Evolutionary conservation across 2,797 vertebrate species (phyloP), one percentile per base, ranked within the genome.

Genomic region (Crocidura indochinensis): DNA sequence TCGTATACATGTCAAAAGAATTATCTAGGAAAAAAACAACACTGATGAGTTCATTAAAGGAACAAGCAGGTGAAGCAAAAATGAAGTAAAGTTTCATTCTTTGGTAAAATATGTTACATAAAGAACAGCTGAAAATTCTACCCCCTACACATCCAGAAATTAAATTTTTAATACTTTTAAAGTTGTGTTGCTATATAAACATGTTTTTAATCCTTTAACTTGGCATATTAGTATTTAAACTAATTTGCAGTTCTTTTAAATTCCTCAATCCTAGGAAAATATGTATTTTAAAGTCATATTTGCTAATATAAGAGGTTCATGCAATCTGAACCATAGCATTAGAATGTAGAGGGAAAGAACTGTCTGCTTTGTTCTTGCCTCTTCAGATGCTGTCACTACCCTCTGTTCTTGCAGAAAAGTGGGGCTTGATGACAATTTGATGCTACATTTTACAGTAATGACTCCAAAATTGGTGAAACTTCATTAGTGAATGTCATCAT

Each of bases 1-100:
- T 83, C 93, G 83, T 26, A 53, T 17, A 83, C 56, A 83, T 94
- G 77, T 85, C 56, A 60, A 89, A 93, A 77, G 87, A 83, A 84
- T 46, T 49, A 88, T 92, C 64, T 83, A 87, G 53, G 62, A 65
- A 29, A 77, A 27, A 20, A 44, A 56, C 47, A 91, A n/a, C 20
- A 77, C 51, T 71, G 38, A 84, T 77, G 19, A 84, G 11, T 67
- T 29, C 27, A 88, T 86, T 74, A 77, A 80, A 85, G 29, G 79
- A 92, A 83, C 10, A 83, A 49, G 29, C 90, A 60, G 77, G 47
- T 88, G 64, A 76, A 90, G 65, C 26, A 49, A 82, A 84, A n/a
- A 38, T 26, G 3, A 44, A 60, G 29, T 49, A 74, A n/a, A 60
- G 56, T 3, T 19, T 60, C 56, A 22, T 20, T 20, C 2, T 60